phyloP scores from a whole-genome alignment of 2,888 invertebrate genomes.

The Lasioglossum marginatum region DNA sequence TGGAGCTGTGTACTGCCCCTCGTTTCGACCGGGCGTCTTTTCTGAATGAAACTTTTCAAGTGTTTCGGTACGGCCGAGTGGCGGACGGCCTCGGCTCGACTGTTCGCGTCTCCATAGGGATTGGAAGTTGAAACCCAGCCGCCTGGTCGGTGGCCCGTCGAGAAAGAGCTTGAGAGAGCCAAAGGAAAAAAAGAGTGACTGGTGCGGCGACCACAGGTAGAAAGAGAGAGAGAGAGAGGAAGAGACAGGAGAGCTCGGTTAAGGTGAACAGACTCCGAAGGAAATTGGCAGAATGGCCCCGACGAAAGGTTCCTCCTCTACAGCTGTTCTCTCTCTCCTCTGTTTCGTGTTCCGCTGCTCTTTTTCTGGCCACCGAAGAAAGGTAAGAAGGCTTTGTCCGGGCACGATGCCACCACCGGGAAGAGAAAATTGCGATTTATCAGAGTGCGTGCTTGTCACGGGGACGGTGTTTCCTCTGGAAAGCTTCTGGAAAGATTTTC shows the following conservation, averaged over 20 bases:
- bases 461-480: conserved; percentile 16
- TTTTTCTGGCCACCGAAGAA: conserved; percentile 4
- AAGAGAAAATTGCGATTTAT: conserved; percentile 56
- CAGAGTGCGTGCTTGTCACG: conserved; percentile 50
- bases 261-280: conserved; percentile 33
- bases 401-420: background rate
- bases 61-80: conserved; percentile 63
- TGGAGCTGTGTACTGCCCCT: background rate
- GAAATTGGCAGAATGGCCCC: conserved; percentile 58
- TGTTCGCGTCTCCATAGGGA: conserved; percentile 59
- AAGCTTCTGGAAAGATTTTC: conserved; percentile 50
- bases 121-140: conserved; percentile 62
- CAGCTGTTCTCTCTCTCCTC: background rate
- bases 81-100: conserved; percentile 33
- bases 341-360: background rate
- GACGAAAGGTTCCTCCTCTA: conserved; percentile 18
- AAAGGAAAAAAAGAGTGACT: background rate
- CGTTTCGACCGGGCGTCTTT: conserved; percentile 36
- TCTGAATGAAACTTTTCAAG: conserved; percentile 65
- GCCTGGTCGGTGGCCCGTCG: conserved; percentile 22
- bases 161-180: conserved; percentile 10
- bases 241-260: conserved; percentile 8
- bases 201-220: background rate
- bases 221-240: background rate
- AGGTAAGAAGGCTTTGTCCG: conserved; percentile 29